phyloP scores from a whole-genome alignment of 2,888 invertebrate species.

The Falcaria lacertinaria region DNA sequence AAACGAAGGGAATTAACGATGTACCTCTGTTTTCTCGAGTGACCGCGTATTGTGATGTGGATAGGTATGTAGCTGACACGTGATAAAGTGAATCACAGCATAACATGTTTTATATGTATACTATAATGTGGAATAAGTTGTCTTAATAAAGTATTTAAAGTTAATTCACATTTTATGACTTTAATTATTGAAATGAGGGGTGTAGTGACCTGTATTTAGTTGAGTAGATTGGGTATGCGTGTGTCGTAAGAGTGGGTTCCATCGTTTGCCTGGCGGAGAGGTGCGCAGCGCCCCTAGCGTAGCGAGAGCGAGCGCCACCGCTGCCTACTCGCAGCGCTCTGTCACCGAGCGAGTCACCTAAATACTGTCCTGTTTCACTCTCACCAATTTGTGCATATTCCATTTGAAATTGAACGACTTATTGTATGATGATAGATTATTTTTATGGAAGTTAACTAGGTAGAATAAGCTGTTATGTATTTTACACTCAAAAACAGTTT shows the following conservation, averaged over 20 bases:
- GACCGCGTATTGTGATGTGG: constrained; percentile 76
- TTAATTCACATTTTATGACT: constrained; percentile 70
- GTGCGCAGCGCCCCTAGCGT: not conserved
- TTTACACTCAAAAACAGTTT: constrained; percentile 60
- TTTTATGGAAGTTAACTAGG: constrained; percentile 76
- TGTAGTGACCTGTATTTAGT: constrained; percentile 42
- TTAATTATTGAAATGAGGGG: constrained; percentile 61
- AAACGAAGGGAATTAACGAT: constrained; percentile 46
- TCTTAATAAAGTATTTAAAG: constrained; percentile 80
- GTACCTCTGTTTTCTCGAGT: constrained; percentile 54
- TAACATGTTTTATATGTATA: constrained; percentile 79
- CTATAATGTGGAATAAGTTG: constrained; percentile 78
- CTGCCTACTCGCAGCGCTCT: constrained; percentile 65
- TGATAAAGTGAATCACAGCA: constrained; percentile 75
- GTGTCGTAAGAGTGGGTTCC: constrained; percentile 6
- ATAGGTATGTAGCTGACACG: constrained; percentile 75
- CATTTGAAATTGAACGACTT: constrained; percentile 58
- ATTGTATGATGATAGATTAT: constrained; percentile 75
- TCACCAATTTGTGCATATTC: constrained; percentile 55
- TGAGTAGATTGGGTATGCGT: constrained; percentile 29
- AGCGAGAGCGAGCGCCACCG: constrained; percentile 12
- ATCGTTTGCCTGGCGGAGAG: not conserved
- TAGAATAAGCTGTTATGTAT: constrained; percentile 78
- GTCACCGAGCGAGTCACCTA: constrained; percentile 29
- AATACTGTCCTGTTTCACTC: constrained; percentile 32